Base-by-base conservation (phyloP, 2,888 invertebrate genomes). In the Agrotis clavis region DNA sequence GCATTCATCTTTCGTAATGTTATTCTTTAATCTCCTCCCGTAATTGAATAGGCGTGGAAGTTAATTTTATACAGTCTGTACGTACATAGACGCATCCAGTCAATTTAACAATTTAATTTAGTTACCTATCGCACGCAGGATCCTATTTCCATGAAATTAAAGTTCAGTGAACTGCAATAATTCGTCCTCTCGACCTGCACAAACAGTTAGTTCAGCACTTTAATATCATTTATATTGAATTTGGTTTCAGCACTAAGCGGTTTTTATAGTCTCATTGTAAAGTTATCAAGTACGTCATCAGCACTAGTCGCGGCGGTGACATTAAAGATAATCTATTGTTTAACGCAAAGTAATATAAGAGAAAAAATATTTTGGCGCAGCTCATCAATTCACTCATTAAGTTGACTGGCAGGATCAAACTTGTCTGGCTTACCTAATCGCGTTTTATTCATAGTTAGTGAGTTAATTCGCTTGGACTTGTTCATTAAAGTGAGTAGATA, bases 201-300 rank as follows among this genome's bases (percentile, higher is more conserved):
- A 21, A 16, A 16, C 25, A 13, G 21, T 45, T 57, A 13, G 35
- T n/a, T 41, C 41, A 62, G 59, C 50, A 51, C n/a, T 70, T 47
- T 45, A 47, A 63, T 50, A n/a, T 45, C 3, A 61, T 79, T 77
- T 7, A 64, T 51, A 67, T 59, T 67, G n/a, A 71, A 68, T 57
- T 60, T 48, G 62, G 68, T 77, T 67, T 71, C 45, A 59, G 25
- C 11, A 45, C 63, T 61, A 30, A 48, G 19, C 7, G 54, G 47
- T 68, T 68, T 73, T 81, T 48, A 41, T 57, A 73, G 66, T 68
- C 41, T 48, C 19, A 50, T 66, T 64, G 61, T 79, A 50, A 41
- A 65, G 50, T 57, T 48, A 64, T 56, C 56, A 81, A 47, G 19
- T 53, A 45, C 48, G 59, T 67, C 81, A n/a, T 45, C 19, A 51